Percentiles rank a stretch among this genome's conserved stretches.
These are phyloP conservation scores for Diarsia rubi DNA, from an alignment of 2,888 invertebrate species.

Conservation along the genomic window DNA sequence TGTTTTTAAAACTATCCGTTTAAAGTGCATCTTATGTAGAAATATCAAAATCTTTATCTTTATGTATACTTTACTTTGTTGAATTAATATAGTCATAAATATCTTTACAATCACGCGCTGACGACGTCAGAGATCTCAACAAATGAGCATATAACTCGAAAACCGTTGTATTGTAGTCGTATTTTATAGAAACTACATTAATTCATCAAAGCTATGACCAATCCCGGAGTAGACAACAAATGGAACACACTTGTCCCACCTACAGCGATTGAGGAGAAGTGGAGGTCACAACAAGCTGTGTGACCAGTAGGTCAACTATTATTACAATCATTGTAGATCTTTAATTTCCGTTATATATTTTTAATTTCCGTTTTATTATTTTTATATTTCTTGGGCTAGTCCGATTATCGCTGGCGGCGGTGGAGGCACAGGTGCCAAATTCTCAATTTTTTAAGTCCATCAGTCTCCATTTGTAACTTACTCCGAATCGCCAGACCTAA, in stretches of 20 bases:
- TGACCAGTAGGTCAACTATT: background rate
- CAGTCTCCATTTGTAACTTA: slow-evolving; percentile 33
- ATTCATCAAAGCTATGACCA: slow-evolving; percentile 20
- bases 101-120: background rate
- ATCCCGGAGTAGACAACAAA: slow-evolving; percentile 44
- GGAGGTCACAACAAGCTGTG: background rate
- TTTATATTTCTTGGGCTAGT: background rate
- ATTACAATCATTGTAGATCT: background rate
- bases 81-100: slow-evolving; percentile 13
- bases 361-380: no score
- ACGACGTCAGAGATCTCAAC: background rate
- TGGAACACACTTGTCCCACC: slow-evolving; percentile 2
- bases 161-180: background rate
- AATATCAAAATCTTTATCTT: slow-evolving; percentile 37
- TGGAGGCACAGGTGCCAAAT: background rate
- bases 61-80: slow-evolving; percentile 17
- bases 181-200: slow-evolving; percentile 12
- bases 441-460: background rate
- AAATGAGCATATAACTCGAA: background rate
- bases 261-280: no score
- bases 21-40: slow-evolving; percentile 58
- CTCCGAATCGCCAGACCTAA: slow-evolving; percentile 6
- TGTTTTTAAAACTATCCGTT: slow-evolving; percentile 48
- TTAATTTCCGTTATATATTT: background rate
- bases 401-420: background rate